A percentile compares a stretch with the other conserved stretches of the same genome.
These are phyloP conservation scores for Parotia lawesii DNA, from an alignment of 2,113 vertebrate species.

Conservation along the genomic window DNA sequence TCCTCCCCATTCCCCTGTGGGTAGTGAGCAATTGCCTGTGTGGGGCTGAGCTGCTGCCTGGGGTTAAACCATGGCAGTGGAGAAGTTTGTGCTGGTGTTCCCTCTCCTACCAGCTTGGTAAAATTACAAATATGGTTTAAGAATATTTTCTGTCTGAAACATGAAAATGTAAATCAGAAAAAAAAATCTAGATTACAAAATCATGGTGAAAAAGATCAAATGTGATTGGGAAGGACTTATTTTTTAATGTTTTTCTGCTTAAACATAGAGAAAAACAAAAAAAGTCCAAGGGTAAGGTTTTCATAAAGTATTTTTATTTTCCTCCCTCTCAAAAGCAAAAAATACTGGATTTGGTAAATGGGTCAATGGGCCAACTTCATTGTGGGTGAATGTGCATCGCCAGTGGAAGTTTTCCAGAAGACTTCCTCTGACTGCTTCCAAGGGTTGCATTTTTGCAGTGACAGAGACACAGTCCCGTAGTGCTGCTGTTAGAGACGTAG, in stretches of 20 bases:
- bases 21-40: fast-evolving
- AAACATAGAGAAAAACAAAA: background rate
- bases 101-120: background rate
- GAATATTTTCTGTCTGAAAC: background rate
- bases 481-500: fast-evolving
- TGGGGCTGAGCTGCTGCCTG: background rate
- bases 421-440: background rate
- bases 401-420: background rate
- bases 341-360: background rate
- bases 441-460: background rate
- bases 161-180: background rate
- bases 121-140: background rate
- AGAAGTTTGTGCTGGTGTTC: background rate
- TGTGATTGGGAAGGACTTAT: background rate
- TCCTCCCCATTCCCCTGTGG: fast-evolving
- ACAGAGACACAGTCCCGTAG: fast-evolving
- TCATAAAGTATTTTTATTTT: background rate
- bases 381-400: background rate
- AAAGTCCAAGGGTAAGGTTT: background rate
- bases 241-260: background rate
- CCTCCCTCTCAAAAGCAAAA: background rate
- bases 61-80: background rate
- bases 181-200: background rate
- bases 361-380: background rate
- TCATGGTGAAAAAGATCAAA: background rate